Evolutionary conservation across 2,797 vertebrate genomes (phyloP).

Genomic region (Ctenosaura bakeri): DNA sequence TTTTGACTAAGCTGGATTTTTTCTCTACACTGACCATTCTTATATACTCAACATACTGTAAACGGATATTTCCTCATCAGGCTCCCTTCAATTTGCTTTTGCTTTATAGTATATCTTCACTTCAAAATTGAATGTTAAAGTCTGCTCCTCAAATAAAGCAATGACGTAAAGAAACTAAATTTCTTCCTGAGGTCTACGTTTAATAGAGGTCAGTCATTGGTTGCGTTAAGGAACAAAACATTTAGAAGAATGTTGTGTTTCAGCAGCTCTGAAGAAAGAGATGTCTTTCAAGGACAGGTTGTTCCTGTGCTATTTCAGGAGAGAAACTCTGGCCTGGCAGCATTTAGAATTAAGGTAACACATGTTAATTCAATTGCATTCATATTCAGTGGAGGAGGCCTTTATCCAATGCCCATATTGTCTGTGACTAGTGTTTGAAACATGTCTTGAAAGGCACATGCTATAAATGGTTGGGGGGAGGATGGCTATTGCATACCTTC

Average conservation of each 20-base stretch:
- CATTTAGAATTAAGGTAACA: background rate
- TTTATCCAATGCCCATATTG: background rate
- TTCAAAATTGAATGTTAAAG: background rate
- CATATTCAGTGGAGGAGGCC: background rate
- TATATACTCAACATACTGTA: background rate
- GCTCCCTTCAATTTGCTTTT: background rate
- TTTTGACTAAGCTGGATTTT: background rate
- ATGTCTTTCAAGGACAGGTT: background rate
- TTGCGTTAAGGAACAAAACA: background rate
- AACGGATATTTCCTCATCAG: too few relatives aligned
- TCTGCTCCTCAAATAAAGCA: conserved; percentile 7
- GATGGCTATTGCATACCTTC: background rate
- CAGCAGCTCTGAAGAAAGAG: background rate
- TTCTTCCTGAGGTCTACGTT: background rate
- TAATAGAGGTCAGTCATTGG: background rate
- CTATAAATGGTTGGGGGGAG: background rate
- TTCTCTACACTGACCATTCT: background rate
- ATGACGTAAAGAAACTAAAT: background rate
- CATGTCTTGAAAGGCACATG: background rate
- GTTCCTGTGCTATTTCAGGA: background rate
- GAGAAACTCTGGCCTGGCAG: background rate
- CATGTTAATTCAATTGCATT: background rate
- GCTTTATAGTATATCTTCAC: background rate
- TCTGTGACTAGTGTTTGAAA: background rate
- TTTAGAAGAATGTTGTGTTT: background rate